Evolutionary conservation across 2,113 vertebrate genomes (phyloP).

Genomic region (Corythoichthys haematopterus): DNA sequence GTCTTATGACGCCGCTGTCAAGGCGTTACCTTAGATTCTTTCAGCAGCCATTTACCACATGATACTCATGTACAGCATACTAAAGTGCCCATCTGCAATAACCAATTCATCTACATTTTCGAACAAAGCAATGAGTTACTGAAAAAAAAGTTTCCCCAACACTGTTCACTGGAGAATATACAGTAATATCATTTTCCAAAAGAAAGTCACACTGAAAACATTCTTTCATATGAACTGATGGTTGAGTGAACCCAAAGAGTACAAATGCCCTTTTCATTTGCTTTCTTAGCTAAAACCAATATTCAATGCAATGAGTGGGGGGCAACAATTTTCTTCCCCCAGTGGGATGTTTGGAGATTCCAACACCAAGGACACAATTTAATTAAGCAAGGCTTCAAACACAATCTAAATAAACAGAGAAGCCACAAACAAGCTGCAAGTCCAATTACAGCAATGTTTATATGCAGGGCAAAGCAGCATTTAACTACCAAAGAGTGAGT

Average conservation of each 20-base stretch:
- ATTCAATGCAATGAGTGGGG: conserved; percentile 14
- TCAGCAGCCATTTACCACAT: too few relatives aligned
- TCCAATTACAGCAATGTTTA: conserved; percentile 58
- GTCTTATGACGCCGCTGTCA: too few relatives aligned
- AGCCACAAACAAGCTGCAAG: conserved; percentile 58
- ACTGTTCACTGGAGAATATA: not conserved
- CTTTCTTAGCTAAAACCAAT: not conserved
- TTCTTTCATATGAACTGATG: not conserved
- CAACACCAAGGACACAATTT: conserved; percentile 48
- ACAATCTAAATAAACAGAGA: conserved; percentile 55
- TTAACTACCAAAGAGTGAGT: conserved; percentile 20
- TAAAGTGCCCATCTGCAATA: not conserved
- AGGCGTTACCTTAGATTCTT: too few relatives aligned
- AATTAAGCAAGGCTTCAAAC: conserved; percentile 62
- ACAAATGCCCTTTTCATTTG: not conserved
- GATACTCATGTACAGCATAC: too few relatives aligned
- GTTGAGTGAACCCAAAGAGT: not conserved
- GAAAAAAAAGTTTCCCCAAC: not conserved
- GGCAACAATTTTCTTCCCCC: conserved; percentile 11
- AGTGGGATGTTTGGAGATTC: conserved; percentile 16
- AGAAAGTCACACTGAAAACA: not conserved
- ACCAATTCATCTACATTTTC: not conserved
- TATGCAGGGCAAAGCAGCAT: conserved; percentile 51
- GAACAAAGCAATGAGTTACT: not conserved
- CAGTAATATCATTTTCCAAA: not conserved